Percentiles rank a stretch among this genome's conserved stretches.
These are phyloP conservation scores for Adineta ricciae DNA, from an alignment of 2,888 invertebrate genomes.

Conservation along the genomic window DNA sequence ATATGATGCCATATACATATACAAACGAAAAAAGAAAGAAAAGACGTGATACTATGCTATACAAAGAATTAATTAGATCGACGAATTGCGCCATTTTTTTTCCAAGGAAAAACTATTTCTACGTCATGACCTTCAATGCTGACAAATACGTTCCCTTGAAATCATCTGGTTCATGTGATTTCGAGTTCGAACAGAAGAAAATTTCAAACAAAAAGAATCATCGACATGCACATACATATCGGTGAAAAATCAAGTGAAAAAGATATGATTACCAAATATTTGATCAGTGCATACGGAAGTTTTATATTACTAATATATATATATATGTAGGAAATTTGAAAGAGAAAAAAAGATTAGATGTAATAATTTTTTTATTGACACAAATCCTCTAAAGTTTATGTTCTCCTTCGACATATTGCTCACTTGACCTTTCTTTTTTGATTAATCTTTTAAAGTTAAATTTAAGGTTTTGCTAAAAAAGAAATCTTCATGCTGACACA, in stretches of 20 bases:
- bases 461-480: background rate
- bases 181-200: background rate
- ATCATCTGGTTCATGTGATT: background rate
- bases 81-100: conserved; percentile 3
- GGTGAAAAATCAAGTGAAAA: background rate
- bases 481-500: background rate
- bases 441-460: background rate
- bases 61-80: background rate
- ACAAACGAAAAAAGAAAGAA: background rate
- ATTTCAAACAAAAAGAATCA: background rate
- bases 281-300: background rate
- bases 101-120: background rate
- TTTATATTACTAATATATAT: background rate
- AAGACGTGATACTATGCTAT: background rate
- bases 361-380: background rate
- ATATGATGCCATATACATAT: conserved; percentile 11
- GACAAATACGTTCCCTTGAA: background rate
- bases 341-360: background rate
- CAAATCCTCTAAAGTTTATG: background rate
- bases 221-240: background rate
- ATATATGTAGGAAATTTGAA: too few relatives aligned
- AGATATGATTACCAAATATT: conserved; percentile 1
- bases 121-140: too few relatives aligned
- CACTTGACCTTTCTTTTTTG: background rate
- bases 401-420: background rate